Evolutionary conservation across 35 echinoderm and acorn worm species (phyloP).

Genomic region (Apostichopus japonicus): DNA sequence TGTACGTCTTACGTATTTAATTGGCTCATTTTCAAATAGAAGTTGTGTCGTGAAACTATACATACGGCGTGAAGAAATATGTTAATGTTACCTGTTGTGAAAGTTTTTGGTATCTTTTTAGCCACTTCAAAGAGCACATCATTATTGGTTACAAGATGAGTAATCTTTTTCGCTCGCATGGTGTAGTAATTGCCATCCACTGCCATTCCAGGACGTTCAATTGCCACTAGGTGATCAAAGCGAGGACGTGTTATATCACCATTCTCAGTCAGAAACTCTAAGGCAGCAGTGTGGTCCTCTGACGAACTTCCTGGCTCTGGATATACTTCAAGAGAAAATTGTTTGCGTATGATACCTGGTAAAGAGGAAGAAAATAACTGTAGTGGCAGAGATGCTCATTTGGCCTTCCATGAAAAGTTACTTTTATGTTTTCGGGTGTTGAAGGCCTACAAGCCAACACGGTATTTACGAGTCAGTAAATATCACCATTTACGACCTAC

Average conservation of each 20-base stretch:
- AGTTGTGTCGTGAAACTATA: too few relatives aligned
- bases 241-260: slow-evolving; percentile 42
- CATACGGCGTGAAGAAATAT: too few relatives aligned
- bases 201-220: slow-evolving; percentile 75
- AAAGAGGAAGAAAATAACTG: too few relatives aligned
- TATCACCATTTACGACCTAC: too few relatives aligned
- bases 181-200: slow-evolving; percentile 72
- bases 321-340: slow-evolving; percentile 56
- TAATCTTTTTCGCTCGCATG: slow-evolving; percentile 44
- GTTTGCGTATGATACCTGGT: slow-evolving; percentile 41
- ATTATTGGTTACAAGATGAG: slow-evolving; percentile 32
- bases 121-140: slow-evolving; percentile 83
- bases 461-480: too few relatives aligned
- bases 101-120: slow-evolving; percentile 52
- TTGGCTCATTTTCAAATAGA: too few relatives aligned
- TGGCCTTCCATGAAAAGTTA: too few relatives aligned
- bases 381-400: too few relatives aligned
- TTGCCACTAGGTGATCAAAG: slow-evolving; percentile 78
- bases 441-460: too few relatives aligned
- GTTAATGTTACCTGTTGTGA: slow-evolving; percentile 70
- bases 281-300: slow-evolving; percentile 46
- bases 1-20: too few relatives aligned
- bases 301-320: slow-evolving; percentile 40
- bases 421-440: too few relatives aligned
- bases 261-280: slow-evolving; percentile 54